Evolutionary conservation across 2,113 vertebrate genomes (phyloP), one percentile per base, ranked within the genome.

Genomic region (Xiphorhynchus elegans): DNA sequence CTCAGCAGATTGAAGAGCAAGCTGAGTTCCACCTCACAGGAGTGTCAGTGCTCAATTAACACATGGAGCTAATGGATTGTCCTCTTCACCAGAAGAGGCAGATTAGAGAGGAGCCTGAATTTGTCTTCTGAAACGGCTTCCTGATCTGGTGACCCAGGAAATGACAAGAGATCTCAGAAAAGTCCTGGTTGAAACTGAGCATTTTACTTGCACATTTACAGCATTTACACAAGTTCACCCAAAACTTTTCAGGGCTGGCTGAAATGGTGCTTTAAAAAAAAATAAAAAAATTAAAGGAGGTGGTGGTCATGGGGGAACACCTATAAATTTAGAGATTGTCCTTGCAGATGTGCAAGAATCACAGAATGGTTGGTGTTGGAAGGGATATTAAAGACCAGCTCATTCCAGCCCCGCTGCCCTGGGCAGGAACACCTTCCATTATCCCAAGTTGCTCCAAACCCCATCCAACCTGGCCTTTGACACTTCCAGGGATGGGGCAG

Each of bases 401-500:
- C 5, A 6, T 52, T 44, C 6, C 13, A 39, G 15, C 9, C 3
- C 19, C 14, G 14, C 18, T 67, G 26, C 18, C 19, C 4, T 25
- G 18, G 49, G 6, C 37, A 52, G 44, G 53, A 53, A 40, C 29
- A 83, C 8, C 6, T 89, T 10, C 55, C 40, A 26, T 24, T 2
- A 0, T 3, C 18, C 53, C 47, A 68, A 53, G n/a, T 0, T 35
- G n/a, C 4, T 60, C 53, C 62, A 35, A 68, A 13, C 40, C 47
- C 24, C 0, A 0, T 47, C 62, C 62, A 83, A 0, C 47, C 29
- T 76, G 78, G 13, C n/a, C 40, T 55, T 31, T 47, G n/a, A 1
- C 63, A 89, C 20, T 62, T 0, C 28, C 70, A 89, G n/a, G 40
- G 47, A 55, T 46, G 78, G 20, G 19, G 19, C 46, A 74, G 18